Conservation (phyloP, 2,888 invertebrate genomes). For the Agrotis exclamationis region DNA sequence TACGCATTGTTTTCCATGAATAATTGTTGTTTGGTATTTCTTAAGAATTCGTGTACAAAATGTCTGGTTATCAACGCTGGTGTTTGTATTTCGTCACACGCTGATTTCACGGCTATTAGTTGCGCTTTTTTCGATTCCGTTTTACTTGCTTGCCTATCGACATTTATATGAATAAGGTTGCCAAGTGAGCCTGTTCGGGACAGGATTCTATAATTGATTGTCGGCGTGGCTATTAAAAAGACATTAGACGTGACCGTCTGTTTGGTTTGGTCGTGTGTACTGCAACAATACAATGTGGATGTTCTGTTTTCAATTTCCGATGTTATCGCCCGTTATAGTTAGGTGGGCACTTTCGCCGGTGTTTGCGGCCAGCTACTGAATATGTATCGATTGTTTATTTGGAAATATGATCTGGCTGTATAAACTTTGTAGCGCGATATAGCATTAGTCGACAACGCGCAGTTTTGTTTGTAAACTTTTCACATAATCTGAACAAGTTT, state of each 20-base stretch:
- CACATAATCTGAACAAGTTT: constrained; percentile 36
- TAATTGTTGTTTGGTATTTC: constrained; percentile 56
- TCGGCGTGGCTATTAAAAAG: constrained; percentile 73
- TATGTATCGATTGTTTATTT: constrained; percentile 64
- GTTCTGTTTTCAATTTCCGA: constrained; percentile 70
- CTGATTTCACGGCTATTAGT: constrained; percentile 67
- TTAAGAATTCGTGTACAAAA: constrained; percentile 55
- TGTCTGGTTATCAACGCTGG: constrained; percentile 52
- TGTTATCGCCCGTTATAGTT: constrained; percentile 54
- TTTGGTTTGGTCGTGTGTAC: constrained; percentile 56
- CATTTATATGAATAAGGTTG: constrained; percentile 64
- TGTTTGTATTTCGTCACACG: constrained; percentile 65
- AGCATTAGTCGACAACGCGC: constrained; percentile 36
- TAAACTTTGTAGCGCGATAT: constrained; percentile 41
- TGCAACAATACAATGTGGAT: constrained; percentile 48
- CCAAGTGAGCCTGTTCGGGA: constrained; percentile 59
- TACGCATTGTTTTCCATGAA: constrained; percentile 59
- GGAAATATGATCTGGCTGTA: constrained; percentile 55
- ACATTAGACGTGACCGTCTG: constrained; percentile 70
- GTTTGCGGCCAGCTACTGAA: constrained; percentile 64
- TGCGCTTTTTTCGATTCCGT: constrained; percentile 66
- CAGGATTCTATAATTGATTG: constrained; percentile 72
- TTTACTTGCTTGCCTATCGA: constrained; percentile 43
- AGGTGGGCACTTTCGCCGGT: constrained; percentile 64
- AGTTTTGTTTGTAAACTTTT: constrained; percentile 50